phyloP scores from a whole-genome alignment of 2,888 invertebrate genomes.

The Lomographa bimaculata region DNA sequence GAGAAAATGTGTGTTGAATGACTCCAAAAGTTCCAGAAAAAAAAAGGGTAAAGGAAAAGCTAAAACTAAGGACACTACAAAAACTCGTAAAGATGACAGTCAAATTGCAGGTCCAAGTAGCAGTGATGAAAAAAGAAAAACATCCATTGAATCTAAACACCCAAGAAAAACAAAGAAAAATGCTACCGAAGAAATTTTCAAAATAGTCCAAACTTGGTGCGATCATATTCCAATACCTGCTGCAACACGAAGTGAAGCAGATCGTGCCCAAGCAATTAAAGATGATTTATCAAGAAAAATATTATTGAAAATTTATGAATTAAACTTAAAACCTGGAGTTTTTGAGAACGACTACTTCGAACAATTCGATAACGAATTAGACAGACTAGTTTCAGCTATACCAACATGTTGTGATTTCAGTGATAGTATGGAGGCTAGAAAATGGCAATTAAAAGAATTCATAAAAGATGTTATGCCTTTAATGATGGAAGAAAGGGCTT shows the following conservation, averaged over 20 bases:
- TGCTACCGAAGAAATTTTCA: slow-evolving; percentile 50
- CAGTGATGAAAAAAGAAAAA: slow-evolving; percentile 18
- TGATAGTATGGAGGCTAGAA: slow-evolving; percentile 39
- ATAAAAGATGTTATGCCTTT: slow-evolving; percentile 48
- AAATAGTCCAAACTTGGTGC: slow-evolving; percentile 57
- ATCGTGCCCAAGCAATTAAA: slow-evolving; percentile 36
- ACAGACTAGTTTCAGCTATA: slow-evolving; percentile 42
- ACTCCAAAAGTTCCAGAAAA: slow-evolving; percentile 18
- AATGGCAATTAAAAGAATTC: slow-evolving; percentile 43
- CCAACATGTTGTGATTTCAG: slow-evolving; percentile 40
- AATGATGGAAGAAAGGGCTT: slow-evolving; percentile 47
- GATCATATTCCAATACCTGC: slow-evolving; percentile 45
- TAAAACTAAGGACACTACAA: slow-evolving; percentile 27
- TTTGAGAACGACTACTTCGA: slow-evolving; percentile 52
- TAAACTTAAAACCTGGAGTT: slow-evolving; percentile 48
- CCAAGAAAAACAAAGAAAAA: slow-evolving; percentile 34
- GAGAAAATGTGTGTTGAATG: slow-evolving; percentile 44
- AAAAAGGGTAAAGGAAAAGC: slow-evolving; percentile 18
- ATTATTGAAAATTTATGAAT: slow-evolving; percentile 56
- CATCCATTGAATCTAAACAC: slow-evolving; percentile 16
- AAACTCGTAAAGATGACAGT: slow-evolving; percentile 29
- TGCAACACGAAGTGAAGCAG: slow-evolving; percentile 35
- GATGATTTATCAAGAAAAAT: slow-evolving; percentile 51
- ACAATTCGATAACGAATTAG: slow-evolving; percentile 51
- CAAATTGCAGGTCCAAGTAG: slow-evolving; percentile 40